Evolutionary conservation across 2,797 vertebrate species (phyloP).

Genomic region (Loris lydekkerianus): DNA sequence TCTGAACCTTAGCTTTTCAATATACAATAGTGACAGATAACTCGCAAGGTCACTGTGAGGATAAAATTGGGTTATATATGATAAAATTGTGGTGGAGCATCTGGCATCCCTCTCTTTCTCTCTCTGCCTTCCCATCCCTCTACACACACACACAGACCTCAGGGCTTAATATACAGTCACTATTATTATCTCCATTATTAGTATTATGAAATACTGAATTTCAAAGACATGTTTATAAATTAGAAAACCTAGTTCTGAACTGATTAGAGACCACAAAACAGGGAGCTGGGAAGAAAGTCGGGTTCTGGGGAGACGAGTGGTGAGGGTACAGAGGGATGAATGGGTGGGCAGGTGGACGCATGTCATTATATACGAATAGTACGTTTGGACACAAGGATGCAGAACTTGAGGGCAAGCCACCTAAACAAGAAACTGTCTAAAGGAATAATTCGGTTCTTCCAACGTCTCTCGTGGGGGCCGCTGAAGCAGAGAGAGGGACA

Average conservation of each 20-base stretch:
- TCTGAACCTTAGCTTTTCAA: neutral
- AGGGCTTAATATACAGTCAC: neutral
- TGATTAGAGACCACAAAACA: neutral
- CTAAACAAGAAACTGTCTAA: neutral
- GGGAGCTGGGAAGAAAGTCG: neutral
- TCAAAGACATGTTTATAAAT: neutral
- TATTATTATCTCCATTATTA: neutral
- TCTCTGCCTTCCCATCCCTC: rapidly evolving
- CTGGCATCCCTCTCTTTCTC: too few species aligned
- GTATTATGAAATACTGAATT: neutral
- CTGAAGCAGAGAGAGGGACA: neutral
- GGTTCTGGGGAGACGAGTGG: neutral
- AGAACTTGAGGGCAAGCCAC: neutral
- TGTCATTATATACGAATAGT: neutral
- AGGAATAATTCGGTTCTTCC: neutral
- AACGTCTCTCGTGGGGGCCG: neutral
- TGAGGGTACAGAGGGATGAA: neutral
- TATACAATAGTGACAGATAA: neutral
- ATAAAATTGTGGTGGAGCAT: neutral
- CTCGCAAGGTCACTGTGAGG: neutral
- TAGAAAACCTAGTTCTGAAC: conserved; percentile 30
- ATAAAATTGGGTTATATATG: neutral
- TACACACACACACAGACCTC: neutral
- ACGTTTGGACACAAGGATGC: neutral
- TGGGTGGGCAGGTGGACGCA: neutral